A percentile compares a stretch with the other conserved stretches of the same genome.
Conservation (phyloP, 2,113 vertebrate genomes). For the Sciurus niger region DNA sequence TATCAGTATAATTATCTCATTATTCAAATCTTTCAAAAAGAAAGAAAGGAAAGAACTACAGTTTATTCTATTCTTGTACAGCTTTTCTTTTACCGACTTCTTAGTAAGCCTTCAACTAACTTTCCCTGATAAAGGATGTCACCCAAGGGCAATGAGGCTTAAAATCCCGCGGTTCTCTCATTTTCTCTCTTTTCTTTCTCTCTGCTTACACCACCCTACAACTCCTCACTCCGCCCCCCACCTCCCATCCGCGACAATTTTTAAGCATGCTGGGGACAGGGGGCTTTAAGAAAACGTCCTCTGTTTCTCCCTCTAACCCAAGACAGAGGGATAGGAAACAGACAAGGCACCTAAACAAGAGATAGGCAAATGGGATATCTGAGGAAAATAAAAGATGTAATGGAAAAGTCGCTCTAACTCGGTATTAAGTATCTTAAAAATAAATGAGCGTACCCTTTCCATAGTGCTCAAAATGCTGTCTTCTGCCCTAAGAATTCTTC, state of each 20-base stretch:
- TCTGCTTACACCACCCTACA: slow-evolving; percentile 36
- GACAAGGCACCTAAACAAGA: not conserved
- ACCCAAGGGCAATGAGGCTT: slow-evolving; percentile 78
- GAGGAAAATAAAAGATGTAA: slow-evolving; percentile 35
- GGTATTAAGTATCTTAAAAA: slow-evolving; percentile 45
- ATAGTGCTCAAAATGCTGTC: not conserved
- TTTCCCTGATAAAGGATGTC: slow-evolving; percentile 77
- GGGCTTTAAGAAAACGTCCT: not conserved
- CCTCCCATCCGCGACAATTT: slow-evolving; percentile 68
- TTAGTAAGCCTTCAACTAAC: slow-evolving; percentile 70
- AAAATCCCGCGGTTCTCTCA: slow-evolving; percentile 76
- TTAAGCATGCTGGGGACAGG: not conserved
- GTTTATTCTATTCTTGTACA: slow-evolving; percentile 41
- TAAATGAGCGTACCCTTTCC: slow-evolving; percentile 16
- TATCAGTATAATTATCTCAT: slow-evolving; percentile 62
- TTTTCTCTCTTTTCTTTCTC: slow-evolving; percentile 41
- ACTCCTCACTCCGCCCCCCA: not conserved
- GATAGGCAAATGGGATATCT: not conserved
- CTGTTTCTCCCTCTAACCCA: not conserved
- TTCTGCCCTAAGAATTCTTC: not conserved
- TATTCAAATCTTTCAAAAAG: slow-evolving; percentile 61
- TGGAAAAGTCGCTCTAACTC: slow-evolving; percentile 37
- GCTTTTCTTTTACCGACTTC: slow-evolving; percentile 63
- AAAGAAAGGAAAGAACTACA: slow-evolving; percentile 54
- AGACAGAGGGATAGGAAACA: not conserved